A percentile compares a stretch with the other conserved stretches of the same genome.
These are phyloP conservation scores for Hirtodrosophila cameraria DNA, from an alignment of 2,888 invertebrate genomes.

Conservation along the genomic window DNA sequence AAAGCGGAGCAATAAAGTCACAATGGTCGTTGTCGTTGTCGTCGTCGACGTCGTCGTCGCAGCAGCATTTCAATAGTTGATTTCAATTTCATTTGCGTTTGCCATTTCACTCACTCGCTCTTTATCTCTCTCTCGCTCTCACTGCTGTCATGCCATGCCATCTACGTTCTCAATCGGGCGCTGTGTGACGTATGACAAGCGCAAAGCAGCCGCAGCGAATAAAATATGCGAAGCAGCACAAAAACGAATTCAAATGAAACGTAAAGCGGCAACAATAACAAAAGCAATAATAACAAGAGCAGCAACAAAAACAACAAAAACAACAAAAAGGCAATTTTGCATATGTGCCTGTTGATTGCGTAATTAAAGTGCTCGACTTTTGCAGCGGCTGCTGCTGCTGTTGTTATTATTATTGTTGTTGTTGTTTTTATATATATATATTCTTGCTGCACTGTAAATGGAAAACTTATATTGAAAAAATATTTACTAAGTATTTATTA, in stretches of 20 bases:
- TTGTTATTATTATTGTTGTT: slow-evolving; percentile 10
- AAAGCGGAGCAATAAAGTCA: background rate
- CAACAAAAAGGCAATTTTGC: slow-evolving; percentile 30
- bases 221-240: slow-evolving; percentile 44
- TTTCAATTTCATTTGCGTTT: slow-evolving; percentile 44
- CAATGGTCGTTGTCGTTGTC: no score
- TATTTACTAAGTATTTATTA: slow-evolving; percentile 19
- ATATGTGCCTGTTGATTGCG: slow-evolving; percentile 56
- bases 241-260: slow-evolving; percentile 49
- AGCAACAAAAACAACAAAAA: slow-evolving; percentile 23
- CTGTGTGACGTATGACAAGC: slow-evolving; percentile 48
- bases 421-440: slow-evolving; percentile 22
- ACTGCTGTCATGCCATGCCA: background rate
- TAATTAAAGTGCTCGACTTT: slow-evolving; percentile 45
- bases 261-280: slow-evolving; percentile 36
- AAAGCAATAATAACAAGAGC: slow-evolving; percentile 4
- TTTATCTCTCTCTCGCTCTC: background rate
- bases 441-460: slow-evolving; percentile 7
- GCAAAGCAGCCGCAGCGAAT: slow-evolving; percentile 42
- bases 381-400: slow-evolving; percentile 1
- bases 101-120: background rate
- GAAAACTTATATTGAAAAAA: slow-evolving; percentile 5
- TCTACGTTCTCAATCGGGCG: slow-evolving; percentile 27
- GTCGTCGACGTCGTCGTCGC: no score
- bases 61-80: slow-evolving; percentile 28